Evolutionary conservation across 2,888 invertebrate genomes (phyloP), one percentile per base, ranked within the genome.

Genomic region (Leptinotarsa juncta): DNA sequence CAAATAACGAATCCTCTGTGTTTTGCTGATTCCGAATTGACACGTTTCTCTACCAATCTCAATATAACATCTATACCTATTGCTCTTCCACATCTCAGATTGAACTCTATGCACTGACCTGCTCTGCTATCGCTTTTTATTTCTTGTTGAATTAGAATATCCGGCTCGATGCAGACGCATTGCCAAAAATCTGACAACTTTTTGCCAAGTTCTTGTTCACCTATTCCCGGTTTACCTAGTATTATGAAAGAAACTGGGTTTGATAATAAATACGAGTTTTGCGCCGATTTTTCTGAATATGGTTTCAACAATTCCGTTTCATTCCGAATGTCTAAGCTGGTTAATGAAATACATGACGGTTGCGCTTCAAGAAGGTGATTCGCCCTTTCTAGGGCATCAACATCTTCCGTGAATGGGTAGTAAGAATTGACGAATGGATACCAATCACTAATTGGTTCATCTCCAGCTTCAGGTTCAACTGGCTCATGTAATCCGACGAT

Each of bases 1-100:
- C 91, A 91, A 78, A 93, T 85, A 3, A 94, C 89, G 88, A 91
- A 93, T 12, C 93, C 94, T 82, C 91, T 88, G 81, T 93, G 91
- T 80, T 87, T 84, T 18, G 91, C 88, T 42, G 89, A 88, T 72
- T 89, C 88, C 23, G 89, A 89, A 66, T 88, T 85, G 1, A 92
- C 78, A 82, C 91, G 90, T 69, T 86, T 86, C 79, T 90, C 88
- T 15, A 93, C 84, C 23, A 93, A 86, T 77, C 89, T 83, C 67
- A 91, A 80, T 48, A 93, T 87, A 4, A 89, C 84, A 78, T 91
- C 89, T 77, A 88, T 88, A 62, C 89, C 89, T 72, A 91, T 87
- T 7, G 89, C 85, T 77, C 90, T 89, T 62, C 90, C 91, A 65
- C 88, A 87, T 82, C 88, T 88, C 80, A 93, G 87, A 83, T 92